These are phyloP conservation scores for Umimayanthus kanabou DNA, from an alignment of 92 coral and sea anemone genomes.

Conservation along the genomic window DNA sequence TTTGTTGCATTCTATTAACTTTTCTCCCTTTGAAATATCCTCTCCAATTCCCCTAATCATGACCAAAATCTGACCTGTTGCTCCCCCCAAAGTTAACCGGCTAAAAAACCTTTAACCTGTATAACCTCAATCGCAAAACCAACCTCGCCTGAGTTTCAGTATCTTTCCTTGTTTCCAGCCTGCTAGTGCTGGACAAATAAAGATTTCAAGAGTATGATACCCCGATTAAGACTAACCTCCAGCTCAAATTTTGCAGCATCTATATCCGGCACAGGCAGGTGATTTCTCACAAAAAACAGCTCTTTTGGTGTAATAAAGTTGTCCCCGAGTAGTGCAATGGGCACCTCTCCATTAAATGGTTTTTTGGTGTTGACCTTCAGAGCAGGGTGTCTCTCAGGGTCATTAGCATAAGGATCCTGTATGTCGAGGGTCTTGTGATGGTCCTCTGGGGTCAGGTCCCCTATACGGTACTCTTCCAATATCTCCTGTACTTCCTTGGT, in stretches of 20 bases:
- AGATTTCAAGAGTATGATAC: too few species aligned
- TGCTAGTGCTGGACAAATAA: too few species aligned
- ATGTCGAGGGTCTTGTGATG: background rate
- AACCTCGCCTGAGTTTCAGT: too few species aligned
- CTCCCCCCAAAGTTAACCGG: background rate
- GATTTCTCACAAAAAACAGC: slow-evolving; percentile 67
- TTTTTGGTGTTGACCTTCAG: slow-evolving; percentile 49
- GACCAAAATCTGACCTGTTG: too few species aligned
- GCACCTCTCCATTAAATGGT: slow-evolving; percentile 67
- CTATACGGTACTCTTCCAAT: slow-evolving; percentile 64
- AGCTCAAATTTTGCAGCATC: slow-evolving; percentile 55
- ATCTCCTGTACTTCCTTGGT: slow-evolving; percentile 48
- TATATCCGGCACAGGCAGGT: slow-evolving; percentile 68
- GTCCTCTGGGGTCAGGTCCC: slow-evolving; percentile 54
- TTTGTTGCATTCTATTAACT: too few species aligned
- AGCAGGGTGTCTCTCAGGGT: slow-evolving; percentile 66
- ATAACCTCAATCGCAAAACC: background rate
- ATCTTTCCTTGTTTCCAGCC: too few species aligned
- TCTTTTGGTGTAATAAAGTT: slow-evolving; percentile 61
- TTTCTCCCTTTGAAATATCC: too few species aligned
- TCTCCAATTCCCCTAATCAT: too few species aligned
- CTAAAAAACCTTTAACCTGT: background rate
- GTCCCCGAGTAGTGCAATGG: slow-evolving; percentile 50
- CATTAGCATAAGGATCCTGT: slow-evolving; percentile 61
- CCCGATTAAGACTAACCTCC: background rate